phyloP scores from a whole-genome alignment of 2,888 invertebrate genomes.

The Doris montereyensis region DNA sequence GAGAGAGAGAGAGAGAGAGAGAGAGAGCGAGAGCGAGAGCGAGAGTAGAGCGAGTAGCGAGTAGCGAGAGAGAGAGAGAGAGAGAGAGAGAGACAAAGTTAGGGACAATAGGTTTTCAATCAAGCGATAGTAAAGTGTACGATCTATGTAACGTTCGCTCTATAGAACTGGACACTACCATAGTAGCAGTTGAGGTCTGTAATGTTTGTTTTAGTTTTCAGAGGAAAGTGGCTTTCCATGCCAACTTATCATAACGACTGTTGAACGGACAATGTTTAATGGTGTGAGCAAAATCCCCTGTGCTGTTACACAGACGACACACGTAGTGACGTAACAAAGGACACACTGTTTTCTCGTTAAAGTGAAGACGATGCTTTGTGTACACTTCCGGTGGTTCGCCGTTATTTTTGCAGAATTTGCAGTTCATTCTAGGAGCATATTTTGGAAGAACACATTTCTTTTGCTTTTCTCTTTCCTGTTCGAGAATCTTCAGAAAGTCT shows the following conservation, averaged over 20 bases:
- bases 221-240: conserved; percentile 38
- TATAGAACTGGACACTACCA: too few species aligned
- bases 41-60: too few species aligned
- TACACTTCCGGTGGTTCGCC: conserved; percentile 80
- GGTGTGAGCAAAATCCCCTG: conserved; percentile 84
- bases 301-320: conserved; percentile 82
- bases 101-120: too few species aligned
- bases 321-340: conserved; percentile 82
- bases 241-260: conserved; percentile 24
- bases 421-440: conserved; percentile 63
- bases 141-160: too few species aligned
- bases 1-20: too few species aligned
- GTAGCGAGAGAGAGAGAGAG: too few species aligned
- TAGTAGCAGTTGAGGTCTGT: too few species aligned
- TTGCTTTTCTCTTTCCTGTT: conserved; percentile 33
- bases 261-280: conserved; percentile 80
- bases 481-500: conserved; percentile 32
- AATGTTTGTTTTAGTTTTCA: too few species aligned
- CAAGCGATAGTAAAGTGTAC: too few species aligned
- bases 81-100: too few species aligned
- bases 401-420: conserved; percentile 86
- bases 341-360: conserved; percentile 79
- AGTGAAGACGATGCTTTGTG: conserved; percentile 80
- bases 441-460: conserved; percentile 30
- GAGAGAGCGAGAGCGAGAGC: too few species aligned